Conservation (phyloP, 2,888 invertebrate species). For the Oligia strigilis region DNA sequence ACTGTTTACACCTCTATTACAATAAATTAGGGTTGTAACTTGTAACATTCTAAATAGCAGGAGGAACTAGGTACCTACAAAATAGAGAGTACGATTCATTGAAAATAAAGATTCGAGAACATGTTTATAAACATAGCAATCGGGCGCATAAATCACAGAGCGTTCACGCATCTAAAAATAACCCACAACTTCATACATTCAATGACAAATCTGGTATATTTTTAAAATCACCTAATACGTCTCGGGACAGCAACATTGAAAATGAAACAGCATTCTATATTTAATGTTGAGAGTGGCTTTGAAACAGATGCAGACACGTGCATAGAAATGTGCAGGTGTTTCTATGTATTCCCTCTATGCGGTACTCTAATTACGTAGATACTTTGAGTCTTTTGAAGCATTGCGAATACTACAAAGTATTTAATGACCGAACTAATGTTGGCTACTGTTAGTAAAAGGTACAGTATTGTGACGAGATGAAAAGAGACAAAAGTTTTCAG, state of each 20-base stretch:
- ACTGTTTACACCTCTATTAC: background rate
- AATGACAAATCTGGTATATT: slow-evolving; percentile 42
- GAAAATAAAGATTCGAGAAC: slow-evolving; percentile 10
- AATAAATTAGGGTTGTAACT: background rate
- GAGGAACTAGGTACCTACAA: background rate
- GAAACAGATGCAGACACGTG: slow-evolving; percentile 50
- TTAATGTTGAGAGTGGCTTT: slow-evolving; percentile 43
- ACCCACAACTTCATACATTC: slow-evolving; percentile 29
- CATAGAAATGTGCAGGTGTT: background rate
- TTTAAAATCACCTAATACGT: slow-evolving; percentile 50
- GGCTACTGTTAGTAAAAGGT: background rate
- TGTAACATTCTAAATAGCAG: background rate
- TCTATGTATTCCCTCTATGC: background rate
- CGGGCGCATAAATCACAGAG: slow-evolving; percentile 19
- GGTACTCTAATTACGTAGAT: slow-evolving; percentile 1
- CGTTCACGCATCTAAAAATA: slow-evolving; percentile 40
- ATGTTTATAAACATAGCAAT: slow-evolving; percentile 40
- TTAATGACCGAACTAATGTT: background rate
- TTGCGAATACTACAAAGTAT: background rate
- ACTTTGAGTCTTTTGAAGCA: background rate
- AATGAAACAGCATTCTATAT: slow-evolving; percentile 48
- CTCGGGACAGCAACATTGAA: slow-evolving; percentile 20
- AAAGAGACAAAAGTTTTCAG: background rate
- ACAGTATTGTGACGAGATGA: background rate
- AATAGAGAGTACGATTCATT: slow-evolving; percentile 11